Conservation (phyloP, 1,140 invertebrate species). For the Trypoxylus dichotomus region DNA sequence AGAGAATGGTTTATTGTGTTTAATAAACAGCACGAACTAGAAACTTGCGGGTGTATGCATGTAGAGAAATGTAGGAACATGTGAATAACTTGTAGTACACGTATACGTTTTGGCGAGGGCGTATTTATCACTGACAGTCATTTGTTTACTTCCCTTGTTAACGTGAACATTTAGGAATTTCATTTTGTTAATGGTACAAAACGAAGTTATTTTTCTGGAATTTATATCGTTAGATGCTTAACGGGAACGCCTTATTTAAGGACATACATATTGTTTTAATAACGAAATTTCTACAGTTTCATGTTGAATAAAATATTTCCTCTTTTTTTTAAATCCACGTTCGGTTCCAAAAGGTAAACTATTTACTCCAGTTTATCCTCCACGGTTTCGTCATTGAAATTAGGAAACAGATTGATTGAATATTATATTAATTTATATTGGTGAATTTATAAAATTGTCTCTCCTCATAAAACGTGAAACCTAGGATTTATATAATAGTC, state of each 20-base stretch:
- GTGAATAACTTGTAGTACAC: neutral
- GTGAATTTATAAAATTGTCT: too few relatives aligned
- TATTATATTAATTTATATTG: too few relatives aligned
- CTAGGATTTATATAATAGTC: too few relatives aligned
- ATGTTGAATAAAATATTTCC: too few relatives aligned
- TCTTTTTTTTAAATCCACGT: too few relatives aligned
- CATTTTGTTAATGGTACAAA: neutral
- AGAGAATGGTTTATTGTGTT: neutral
- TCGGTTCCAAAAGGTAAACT: too few relatives aligned
- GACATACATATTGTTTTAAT: too few relatives aligned
- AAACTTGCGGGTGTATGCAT: neutral
- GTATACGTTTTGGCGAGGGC: neutral
- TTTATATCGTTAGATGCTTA: neutral
- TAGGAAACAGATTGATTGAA: too few relatives aligned
- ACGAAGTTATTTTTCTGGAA: neutral
- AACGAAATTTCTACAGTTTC: too few relatives aligned
- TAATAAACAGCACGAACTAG: neutral
- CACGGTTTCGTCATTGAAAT: too few relatives aligned
- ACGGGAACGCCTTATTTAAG: neutral
- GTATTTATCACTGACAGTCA: slow-evolving; percentile 2
- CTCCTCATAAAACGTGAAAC: too few relatives aligned
- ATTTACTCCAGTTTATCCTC: too few relatives aligned
- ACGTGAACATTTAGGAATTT: neutral
- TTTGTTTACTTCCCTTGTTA: neutral
- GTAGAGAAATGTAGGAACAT: neutral